Percentiles rank a stretch among this genome's conserved stretches.
These are phyloP conservation scores for Neotoma lepida DNA, from an alignment of 2,113 vertebrate genomes.

Conservation along the genomic window DNA sequence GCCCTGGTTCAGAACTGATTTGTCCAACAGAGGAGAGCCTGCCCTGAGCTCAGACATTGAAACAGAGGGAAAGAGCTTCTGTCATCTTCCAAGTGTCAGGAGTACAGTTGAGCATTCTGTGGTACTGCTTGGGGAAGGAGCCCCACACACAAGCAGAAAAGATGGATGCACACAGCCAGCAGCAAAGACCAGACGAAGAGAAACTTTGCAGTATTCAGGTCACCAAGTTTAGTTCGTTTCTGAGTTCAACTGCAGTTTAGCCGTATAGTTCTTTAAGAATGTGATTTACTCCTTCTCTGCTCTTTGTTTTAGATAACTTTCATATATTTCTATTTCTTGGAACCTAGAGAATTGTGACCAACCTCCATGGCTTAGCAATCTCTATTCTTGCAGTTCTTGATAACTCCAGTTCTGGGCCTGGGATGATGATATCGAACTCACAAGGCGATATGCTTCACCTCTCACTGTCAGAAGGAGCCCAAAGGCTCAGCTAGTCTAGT, in stretches of 20 bases:
- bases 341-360: background rate
- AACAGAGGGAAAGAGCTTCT: background rate
- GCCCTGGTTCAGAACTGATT: background rate
- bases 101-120: background rate
- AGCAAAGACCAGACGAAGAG: background rate
- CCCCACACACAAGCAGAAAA: background rate
- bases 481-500: background rate
- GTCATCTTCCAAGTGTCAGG: background rate
- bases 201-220: background rate
- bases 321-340: background rate
- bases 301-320: constrained; percentile 21
- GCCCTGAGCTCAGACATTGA: background rate
- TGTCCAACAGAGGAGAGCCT: background rate
- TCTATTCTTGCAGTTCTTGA: background rate
- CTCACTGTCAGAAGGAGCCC: background rate
- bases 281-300: background rate
- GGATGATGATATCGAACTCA: background rate
- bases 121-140: background rate
- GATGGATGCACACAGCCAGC: background rate
- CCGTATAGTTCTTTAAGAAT: background rate
- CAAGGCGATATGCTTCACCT: background rate
- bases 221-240: background rate
- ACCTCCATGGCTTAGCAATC: background rate
- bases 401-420: background rate
- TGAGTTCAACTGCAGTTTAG: background rate